Evolutionary conservation across 37 sponge, comb jelly and placozoan genomes (phyloP).

Genomic region (Spongilla lacustris): DNA sequence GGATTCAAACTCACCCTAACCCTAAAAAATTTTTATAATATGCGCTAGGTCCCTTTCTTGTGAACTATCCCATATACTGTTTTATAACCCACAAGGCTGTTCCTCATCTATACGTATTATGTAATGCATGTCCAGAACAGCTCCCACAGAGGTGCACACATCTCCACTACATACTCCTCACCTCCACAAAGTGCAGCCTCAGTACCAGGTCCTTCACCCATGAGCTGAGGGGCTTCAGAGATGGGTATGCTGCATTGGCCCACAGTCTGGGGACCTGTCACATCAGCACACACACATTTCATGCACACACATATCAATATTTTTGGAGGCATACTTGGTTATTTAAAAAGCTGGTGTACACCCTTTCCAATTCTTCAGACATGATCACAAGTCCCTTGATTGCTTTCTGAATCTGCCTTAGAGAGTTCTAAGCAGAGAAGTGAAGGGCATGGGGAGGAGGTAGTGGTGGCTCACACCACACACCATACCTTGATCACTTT

Average conservation of each 20-base stretch:
- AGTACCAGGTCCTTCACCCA: conserved; percentile 96
- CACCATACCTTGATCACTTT: conserved; percentile 81
- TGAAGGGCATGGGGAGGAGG: neutral
- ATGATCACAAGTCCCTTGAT: conserved; percentile 99
- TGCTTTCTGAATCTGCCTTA: conserved; percentile 92
- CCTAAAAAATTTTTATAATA: too few species aligned
- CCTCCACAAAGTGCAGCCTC: conserved; percentile 91
- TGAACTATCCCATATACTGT: too few species aligned
- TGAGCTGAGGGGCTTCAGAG: conserved; percentile 93
- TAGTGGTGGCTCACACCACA: too few species aligned
- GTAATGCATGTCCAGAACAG: too few species aligned
- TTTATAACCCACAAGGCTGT: too few species aligned
- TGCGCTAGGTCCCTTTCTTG: too few species aligned
- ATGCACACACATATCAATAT: too few species aligned
- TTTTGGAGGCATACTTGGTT: conserved; percentile 79
- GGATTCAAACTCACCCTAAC: too few species aligned
- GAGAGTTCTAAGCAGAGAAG: conserved; percentile 57
- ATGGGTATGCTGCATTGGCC: conserved; percentile 97
- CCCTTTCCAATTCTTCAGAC: conserved; percentile 95
- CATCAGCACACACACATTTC: neutral
- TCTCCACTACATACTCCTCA: too few species aligned
- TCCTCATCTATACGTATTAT: too few species aligned
- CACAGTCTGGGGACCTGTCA: conserved; percentile 88
- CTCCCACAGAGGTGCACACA: too few species aligned
- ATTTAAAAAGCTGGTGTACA: conserved; percentile 92